A percentile compares a stretch with the other conserved stretches of the same genome.
Conservation (phyloP, 2,888 invertebrate genomes). For the Hypsopygia costalis region DNA sequence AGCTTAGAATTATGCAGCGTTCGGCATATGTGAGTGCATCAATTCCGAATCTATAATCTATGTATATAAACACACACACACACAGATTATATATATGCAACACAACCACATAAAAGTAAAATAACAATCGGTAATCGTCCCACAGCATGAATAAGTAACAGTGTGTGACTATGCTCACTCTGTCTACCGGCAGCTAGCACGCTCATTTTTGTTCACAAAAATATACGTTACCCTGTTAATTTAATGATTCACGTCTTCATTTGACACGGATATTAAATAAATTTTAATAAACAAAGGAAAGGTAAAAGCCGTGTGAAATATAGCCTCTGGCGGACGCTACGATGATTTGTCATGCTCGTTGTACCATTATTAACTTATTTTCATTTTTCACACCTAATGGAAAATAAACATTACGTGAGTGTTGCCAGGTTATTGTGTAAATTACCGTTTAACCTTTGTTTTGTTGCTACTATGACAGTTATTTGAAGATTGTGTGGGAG, state of each 20-base stretch:
- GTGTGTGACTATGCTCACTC: no score
- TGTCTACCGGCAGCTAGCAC: no score
- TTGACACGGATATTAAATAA: constrained; percentile 61
- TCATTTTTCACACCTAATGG: constrained; percentile 41
- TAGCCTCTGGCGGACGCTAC: constrained; percentile 42
- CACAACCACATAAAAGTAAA: no score
- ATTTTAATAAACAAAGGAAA: constrained; percentile 59
- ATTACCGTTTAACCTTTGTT: not conserved
- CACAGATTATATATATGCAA: no score
- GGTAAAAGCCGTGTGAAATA: constrained; percentile 44
- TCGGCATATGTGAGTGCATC: no score
- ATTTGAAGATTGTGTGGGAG: no score
- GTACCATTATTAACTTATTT: constrained; percentile 42
- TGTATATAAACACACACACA: no score
- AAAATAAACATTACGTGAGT: constrained; percentile 29
- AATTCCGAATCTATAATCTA: no score
- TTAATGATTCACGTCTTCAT: constrained; percentile 33
- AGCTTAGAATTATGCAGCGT: no score
- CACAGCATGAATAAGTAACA: no score
- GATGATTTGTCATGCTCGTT: constrained; percentile 46
- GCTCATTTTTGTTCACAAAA: not conserved
- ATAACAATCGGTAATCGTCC: no score
- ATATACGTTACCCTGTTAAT: not conserved
- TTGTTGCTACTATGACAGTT: no score
- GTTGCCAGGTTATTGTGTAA: constrained; percentile 5